These are phyloP conservation scores for Ceyx margarethae DNA, from an alignment of 2,113 vertebrate genomes.

Conservation along the genomic window DNA sequence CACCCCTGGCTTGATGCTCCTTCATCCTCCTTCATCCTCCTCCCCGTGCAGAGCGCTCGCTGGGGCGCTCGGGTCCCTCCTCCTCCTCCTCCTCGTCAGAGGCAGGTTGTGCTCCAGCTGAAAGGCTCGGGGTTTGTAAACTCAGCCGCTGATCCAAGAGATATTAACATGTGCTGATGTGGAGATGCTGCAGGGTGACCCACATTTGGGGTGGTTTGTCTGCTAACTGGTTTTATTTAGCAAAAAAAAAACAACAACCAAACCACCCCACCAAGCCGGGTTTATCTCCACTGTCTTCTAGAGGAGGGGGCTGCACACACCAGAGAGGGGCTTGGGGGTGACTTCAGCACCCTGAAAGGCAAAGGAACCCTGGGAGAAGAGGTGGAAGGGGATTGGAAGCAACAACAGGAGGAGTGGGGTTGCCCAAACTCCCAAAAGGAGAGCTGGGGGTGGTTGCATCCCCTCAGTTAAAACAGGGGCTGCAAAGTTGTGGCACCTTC, in stretches of 20 bases:
- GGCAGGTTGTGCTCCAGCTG: background rate
- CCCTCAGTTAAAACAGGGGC: fast-evolving
- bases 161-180: conserved; percentile 37
- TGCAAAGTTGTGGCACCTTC: background rate
- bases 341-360: background rate
- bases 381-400: background rate
- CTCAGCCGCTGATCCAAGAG: conserved; percentile 45
- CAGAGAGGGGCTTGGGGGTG: background rate
- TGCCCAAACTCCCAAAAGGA: background rate
- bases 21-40: background rate
- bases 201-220: background rate
- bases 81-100: background rate
- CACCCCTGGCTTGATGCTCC: background rate
- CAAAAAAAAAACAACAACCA: too few species aligned
- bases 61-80: background rate
- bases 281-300: background rate
- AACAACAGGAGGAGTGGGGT: background rate
- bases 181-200: background rate
- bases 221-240: background rate
- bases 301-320: background rate
- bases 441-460: background rate
- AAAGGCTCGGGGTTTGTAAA: background rate
- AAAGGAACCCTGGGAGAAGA: background rate
- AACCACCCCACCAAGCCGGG: too few species aligned
- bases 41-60: background rate